Conservation (phyloP, 2,797 vertebrate species). For the Austrolebias charrua region DNA sequence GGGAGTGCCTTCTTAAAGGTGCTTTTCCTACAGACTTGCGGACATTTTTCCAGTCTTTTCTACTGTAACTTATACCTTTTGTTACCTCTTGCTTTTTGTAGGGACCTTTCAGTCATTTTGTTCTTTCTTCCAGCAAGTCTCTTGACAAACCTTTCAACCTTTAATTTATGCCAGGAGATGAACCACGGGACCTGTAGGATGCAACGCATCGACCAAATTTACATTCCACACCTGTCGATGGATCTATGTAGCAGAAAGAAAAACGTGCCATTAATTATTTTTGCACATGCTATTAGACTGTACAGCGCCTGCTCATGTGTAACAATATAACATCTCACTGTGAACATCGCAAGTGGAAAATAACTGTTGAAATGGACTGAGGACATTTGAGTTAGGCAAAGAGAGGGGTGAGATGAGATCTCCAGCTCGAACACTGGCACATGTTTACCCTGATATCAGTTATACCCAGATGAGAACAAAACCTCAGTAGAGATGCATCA, state of each 20-base stretch:
- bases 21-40: conserved; percentile 74
- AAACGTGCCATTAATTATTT: conserved; percentile 64
- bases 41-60: conserved; percentile 67
- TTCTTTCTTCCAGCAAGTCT: neutral
- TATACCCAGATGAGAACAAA: conserved; percentile 69
- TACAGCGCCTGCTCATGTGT: conserved; percentile 67
- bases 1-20: conserved; percentile 69
- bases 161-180: conserved; percentile 50
- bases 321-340: conserved; percentile 64
- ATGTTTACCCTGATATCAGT: conserved; percentile 59
- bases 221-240: conserved; percentile 71
- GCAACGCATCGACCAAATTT: conserved; percentile 66
- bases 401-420: conserved; percentile 59
- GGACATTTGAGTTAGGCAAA: conserved; percentile 39
- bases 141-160: neutral
- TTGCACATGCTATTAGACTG: conserved; percentile 70
- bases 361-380: conserved; percentile 40
- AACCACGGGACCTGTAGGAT: conserved; percentile 52
- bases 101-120: conserved; percentile 34
- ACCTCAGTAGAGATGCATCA: conserved; percentile 70
- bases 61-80: conserved; percentile 78
- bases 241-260: conserved; percentile 79
- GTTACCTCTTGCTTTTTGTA: conserved; percentile 77
- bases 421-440: conserved; percentile 50
- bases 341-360: conserved; percentile 56